Base-by-base conservation (phyloP, 2,888 invertebrate genomes). In the Brachypalpus laphriformis region DNA sequence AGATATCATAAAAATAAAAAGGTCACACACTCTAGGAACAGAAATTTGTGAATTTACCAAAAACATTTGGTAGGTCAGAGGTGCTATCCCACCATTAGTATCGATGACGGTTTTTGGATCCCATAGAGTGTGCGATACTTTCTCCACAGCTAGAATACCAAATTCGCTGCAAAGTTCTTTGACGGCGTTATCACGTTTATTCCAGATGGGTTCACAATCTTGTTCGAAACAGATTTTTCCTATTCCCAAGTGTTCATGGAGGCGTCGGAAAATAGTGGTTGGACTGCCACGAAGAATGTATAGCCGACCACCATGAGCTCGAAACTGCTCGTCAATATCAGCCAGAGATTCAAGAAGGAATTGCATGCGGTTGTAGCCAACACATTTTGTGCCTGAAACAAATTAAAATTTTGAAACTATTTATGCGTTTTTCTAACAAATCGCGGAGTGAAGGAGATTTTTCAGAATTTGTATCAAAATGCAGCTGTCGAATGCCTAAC, bases 201-300 rank as follows among this genome's bases (percentile, higher is more conserved):
- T 93, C 95, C 95, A 96, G 57, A 95, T 94, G 0, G 96, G 95
- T 90, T 96, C 96, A 88, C 95, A 95, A 88, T 96, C 96, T 90
- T 95, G 93, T 89, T 94, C 94, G 89, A 94, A 94, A 88, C 93
- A 93, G 7, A 94, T 89, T 87, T 91, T 93, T 49, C 92, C 92
- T 68, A 94, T 89, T 89, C 93, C 93, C 87, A 94, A 93, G 87
- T 94, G 93, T 88, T 94, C 93, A 91, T 94, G 93, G 1, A 96
- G 92, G 2, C 93, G 91, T 0, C 92, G 90, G 87, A 96, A 93
- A 22, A 96, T 92, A 0, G 91, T 89, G 0, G 92, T 91, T 0
- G 95, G 95, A 37, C 94, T 91, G n/a, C 95, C 96, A 86, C 93
- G 92, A 34, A 95, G 90, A 87, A 95, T 91, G 87, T 94, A 92